These are phyloP conservation scores for Scomber scombrus DNA, from an alignment of 2,113 vertebrate genomes.

Conservation along the genomic window DNA sequence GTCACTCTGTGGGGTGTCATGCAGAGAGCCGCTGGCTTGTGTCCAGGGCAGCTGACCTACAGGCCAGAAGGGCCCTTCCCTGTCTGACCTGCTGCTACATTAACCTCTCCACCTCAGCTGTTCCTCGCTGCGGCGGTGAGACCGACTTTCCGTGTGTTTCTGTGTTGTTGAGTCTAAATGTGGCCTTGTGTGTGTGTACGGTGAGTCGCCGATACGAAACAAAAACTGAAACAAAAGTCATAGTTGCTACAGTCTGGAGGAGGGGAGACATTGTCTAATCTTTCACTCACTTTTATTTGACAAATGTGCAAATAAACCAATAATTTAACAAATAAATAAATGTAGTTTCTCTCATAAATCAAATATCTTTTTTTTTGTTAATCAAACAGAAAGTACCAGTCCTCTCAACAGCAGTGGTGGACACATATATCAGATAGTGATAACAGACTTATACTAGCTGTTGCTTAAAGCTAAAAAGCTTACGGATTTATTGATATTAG, in stretches of 20 bases:
- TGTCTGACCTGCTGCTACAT: slow-evolving; percentile 69
- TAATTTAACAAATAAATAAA: too few relatives aligned
- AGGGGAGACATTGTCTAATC: neutral
- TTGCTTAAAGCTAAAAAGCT: slow-evolving; percentile 37
- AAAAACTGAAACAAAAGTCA: too few relatives aligned
- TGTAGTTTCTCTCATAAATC: neutral
- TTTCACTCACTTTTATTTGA: too few relatives aligned
- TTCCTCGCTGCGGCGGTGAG: slow-evolving; percentile 26
- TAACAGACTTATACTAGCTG: slow-evolving; percentile 20
- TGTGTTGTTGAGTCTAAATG: neutral
- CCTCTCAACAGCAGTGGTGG: neutral
- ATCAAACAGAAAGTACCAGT: too few relatives aligned
- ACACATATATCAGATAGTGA: neutral
- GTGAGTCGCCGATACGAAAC: too few relatives aligned
- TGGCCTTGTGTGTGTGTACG: neutral
- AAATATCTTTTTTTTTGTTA: neutral
- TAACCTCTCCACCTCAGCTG: slow-evolving; percentile 70
- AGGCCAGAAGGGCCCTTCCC: slow-evolving; percentile 64
- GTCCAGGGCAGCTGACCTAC: slow-evolving; percentile 71
- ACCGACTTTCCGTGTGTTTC: neutral
- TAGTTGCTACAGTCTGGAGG: neutral
- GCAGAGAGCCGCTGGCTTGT: slow-evolving; percentile 25
- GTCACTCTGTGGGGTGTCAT: slow-evolving; percentile 1
- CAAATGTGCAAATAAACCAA: too few relatives aligned
- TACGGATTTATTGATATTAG: slow-evolving; percentile 47